These are phyloP conservation scores for Philonicus albiceps DNA, from an alignment of 2,888 invertebrate species.

Conservation along the genomic window DNA sequence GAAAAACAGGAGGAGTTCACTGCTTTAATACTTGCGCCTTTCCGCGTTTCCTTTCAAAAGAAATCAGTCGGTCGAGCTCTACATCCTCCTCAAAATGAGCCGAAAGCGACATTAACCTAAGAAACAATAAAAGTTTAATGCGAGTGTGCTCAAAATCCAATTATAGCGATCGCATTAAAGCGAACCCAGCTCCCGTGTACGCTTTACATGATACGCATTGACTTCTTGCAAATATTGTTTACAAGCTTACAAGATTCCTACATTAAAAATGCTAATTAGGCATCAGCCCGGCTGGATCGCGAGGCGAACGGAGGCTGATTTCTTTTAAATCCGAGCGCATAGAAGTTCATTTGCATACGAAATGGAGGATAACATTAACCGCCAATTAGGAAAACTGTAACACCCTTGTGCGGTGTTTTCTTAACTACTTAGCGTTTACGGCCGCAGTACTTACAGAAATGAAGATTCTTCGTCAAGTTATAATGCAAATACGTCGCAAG, in stretches of 20 bases:
- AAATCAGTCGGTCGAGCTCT: background rate
- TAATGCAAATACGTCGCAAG: background rate
- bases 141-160: slow-evolving; percentile 38
- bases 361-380: slow-evolving; percentile 59
- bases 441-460: slow-evolving; percentile 23
- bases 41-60: background rate
- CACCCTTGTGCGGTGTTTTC: slow-evolving; percentile 49
- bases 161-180: slow-evolving; percentile 30
- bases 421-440: slow-evolving; percentile 22
- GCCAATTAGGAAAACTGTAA: slow-evolving; percentile 64
- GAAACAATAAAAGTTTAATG: slow-evolving; percentile 39
- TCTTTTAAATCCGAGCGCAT: slow-evolving; percentile 45
- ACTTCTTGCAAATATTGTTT: slow-evolving; percentile 51
- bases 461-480: background rate
- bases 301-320: slow-evolving; percentile 25
- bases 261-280: slow-evolving; percentile 63
- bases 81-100: background rate
- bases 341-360: slow-evolving; percentile 48
- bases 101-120: background rate
- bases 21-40: background rate
- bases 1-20: background rate
- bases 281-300: slow-evolving; percentile 42
- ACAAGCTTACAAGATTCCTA: slow-evolving; percentile 59
- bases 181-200: slow-evolving; percentile 1
- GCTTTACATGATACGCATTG: slow-evolving; percentile 41